Base-by-base conservation (phyloP, 2,888 invertebrate species). In the Drosophila cyrtoloma region DNA sequence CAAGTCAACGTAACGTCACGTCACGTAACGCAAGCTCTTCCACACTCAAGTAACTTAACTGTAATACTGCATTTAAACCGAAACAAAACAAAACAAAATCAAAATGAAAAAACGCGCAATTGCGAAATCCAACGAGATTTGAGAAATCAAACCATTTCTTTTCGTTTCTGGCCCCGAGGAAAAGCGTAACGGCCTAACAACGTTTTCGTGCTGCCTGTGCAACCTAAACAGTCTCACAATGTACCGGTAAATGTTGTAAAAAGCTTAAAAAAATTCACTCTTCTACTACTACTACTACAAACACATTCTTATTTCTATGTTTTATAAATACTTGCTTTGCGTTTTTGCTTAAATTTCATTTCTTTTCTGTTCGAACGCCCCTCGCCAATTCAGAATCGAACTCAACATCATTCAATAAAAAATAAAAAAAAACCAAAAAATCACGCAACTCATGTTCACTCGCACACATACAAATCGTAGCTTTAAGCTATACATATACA, bases 131-230 rank as follows among this genome's bases (percentile, higher is more conserved):
- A 62, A 61, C 63, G 57, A 42, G 62, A 62, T 68, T 63, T 79
- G 55, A 62, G 59, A 30, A 37, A 50, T 47, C 47, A 28, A 67
- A 58, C 55, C 39, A 55, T 68, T 75, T 78, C 57, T 58, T 47
- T 71, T 86, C 67, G 69, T 82, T 72, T 84, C 71, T 71, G 71
- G 39, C 51, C 51, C 79, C 62, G 52, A 73, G 84, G 82, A 82
- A 61, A 59, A 76, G 66, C 66, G 60, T 79, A 89, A 87, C 86
- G 84, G 86, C 86, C 84, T 89, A 63, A 90, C 86, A 84, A 87
- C 86, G 86, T 87, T 90, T 78, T 82, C 90, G 86, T 90, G 90
- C 86, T 89, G 89, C 86, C 80, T 89, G 79, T 87, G 86, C 75
- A 90, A 87, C 87, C 77, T 80, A 74, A 90, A 90, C 90, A 76